These are phyloP conservation scores for Mus minutoides DNA, from an alignment of 2,797 vertebrate species.

Conservation along the genomic window DNA sequence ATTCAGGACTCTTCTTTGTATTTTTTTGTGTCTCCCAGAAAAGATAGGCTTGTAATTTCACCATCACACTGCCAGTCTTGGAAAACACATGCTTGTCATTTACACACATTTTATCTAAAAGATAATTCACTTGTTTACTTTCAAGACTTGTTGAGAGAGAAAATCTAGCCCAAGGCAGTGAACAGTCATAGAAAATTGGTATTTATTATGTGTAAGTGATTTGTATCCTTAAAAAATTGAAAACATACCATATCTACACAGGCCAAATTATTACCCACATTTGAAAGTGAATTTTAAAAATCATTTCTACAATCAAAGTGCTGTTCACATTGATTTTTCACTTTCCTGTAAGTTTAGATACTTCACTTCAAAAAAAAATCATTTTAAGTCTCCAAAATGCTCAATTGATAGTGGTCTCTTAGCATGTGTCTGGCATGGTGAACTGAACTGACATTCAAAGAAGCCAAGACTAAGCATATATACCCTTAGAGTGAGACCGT, in stretches of 20 bases:
- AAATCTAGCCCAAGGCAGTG: background rate
- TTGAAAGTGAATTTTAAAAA: slow-evolving; percentile 28
- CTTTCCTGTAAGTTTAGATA: background rate
- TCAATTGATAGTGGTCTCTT: background rate
- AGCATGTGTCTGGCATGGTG: background rate
- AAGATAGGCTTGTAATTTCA: background rate
- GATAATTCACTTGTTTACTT: slow-evolving; percentile 25
- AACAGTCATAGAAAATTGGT: background rate
- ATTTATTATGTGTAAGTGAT: background rate
- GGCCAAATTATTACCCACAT: background rate
- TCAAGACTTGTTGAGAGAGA: background rate
- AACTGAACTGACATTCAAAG: background rate
- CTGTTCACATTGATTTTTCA: background rate
- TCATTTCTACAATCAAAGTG: background rate
- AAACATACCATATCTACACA: background rate
- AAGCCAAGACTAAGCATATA: background rate
- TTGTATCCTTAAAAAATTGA: background rate
- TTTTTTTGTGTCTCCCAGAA: background rate
- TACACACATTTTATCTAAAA: background rate
- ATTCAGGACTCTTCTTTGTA: slow-evolving; percentile 14
- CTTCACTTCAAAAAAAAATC: slow-evolving; percentile 12
- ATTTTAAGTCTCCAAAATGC: background rate
- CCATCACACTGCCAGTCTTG: background rate
- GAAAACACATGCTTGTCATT: background rate
- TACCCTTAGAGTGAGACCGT: accelerated